A percentile compares a stretch with the other conserved stretches of the same genome.
Evolutionary conservation across 2,797 vertebrate species (phyloP).

Genomic region (Fratercula arctica): DNA sequence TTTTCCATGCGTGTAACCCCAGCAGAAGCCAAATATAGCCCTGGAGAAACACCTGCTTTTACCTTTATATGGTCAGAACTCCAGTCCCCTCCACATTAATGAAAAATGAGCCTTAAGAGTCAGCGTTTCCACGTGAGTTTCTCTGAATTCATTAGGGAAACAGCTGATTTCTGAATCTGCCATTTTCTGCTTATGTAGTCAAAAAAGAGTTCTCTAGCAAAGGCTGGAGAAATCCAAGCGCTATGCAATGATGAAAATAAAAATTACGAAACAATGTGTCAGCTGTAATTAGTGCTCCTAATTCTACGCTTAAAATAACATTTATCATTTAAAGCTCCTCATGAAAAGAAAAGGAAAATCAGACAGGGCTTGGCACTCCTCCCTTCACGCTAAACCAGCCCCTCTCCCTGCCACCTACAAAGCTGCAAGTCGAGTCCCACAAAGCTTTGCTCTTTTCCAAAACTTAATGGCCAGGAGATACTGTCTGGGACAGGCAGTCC

Average conservation of each 20-base stretch:
- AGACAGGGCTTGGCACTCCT: background rate
- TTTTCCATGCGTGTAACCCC: background rate
- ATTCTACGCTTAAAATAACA: conserved; percentile 3
- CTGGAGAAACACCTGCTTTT: conserved; percentile 47
- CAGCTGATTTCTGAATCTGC: conserved; percentile 65
- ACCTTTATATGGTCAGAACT: conserved; percentile 33
- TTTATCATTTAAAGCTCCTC: background rate
- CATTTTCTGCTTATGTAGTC: conserved; percentile 57
- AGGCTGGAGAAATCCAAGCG: conserved; percentile 14
- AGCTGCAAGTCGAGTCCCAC: fast-evolving
- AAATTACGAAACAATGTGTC: background rate
- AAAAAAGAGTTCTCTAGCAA: conserved; percentile 11
- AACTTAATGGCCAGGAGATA: background rate
- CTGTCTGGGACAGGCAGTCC: background rate
- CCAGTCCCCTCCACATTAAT: background rate
- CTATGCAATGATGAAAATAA: background rate
- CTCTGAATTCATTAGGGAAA: conserved; percentile 56
- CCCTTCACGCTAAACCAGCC: background rate
- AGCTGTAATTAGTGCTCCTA: background rate
- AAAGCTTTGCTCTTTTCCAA: background rate
- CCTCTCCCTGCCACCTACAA: background rate
- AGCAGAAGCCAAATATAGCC: conserved; percentile 14
- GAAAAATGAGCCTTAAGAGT: conserved; percentile 56
- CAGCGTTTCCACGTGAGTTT: conserved; percentile 32
- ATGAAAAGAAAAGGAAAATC: background rate